Evolutionary conservation across 2,113 vertebrate genomes (phyloP).

Genomic region (Guaruba guarouba): DNA sequence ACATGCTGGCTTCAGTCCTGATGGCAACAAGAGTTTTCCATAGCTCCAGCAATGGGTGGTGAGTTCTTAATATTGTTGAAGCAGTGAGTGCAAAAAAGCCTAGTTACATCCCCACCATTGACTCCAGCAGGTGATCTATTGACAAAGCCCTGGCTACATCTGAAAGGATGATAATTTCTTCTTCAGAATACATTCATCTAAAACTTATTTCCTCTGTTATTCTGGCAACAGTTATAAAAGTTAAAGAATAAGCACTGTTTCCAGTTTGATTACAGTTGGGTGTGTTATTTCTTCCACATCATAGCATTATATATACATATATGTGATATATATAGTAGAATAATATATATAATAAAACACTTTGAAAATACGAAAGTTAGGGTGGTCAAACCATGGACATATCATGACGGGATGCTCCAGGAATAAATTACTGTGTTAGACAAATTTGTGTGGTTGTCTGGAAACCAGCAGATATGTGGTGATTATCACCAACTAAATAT

Average conservation of each 20-base stretch:
- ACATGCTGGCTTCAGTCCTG: not conserved
- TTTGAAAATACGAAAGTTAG: not conserved
- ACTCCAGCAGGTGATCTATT: not conserved
- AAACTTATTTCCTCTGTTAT: not conserved
- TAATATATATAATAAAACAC: not conserved
- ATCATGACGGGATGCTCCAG: not conserved
- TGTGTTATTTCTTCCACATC: not conserved
- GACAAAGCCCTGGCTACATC: not conserved
- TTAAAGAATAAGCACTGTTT: not conserved
- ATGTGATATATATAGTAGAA: not conserved
- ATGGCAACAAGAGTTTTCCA: not conserved
- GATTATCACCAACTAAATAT: not conserved
- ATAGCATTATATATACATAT: not conserved
- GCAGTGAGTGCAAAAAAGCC: fast-evolving
- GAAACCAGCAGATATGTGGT: not conserved
- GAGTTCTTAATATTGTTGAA: not conserved
- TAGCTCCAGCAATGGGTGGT: not conserved
- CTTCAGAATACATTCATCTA: not conserved
- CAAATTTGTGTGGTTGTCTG: not conserved
- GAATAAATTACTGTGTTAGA: not conserved
- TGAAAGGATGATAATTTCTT: not conserved
- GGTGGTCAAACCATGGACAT: not conserved
- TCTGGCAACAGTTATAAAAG: not conserved
- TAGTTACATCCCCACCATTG: fast-evolving
- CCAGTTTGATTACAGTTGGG: not conserved